Evolutionary conservation across 2,888 invertebrate genomes (phyloP).

Genomic region (Heliothis peltigera): DNA sequence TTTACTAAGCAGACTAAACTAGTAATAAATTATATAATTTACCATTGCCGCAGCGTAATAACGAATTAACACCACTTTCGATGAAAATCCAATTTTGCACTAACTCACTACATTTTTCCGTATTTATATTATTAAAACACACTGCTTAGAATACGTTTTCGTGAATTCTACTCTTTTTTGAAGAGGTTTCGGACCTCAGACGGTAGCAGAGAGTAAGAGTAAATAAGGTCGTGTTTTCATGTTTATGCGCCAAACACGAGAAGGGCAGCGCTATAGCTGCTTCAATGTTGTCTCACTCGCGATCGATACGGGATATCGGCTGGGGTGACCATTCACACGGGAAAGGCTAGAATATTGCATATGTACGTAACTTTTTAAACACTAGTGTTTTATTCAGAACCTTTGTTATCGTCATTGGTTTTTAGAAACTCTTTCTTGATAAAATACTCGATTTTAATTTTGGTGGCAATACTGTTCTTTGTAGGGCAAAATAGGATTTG

Average conservation of each 20-base stretch:
- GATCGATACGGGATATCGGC: conserved; percentile 81
- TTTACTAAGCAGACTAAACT: neutral
- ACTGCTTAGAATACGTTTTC: conserved; percentile 5
- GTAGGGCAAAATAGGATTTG: neutral
- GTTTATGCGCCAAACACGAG: conserved; percentile 86
- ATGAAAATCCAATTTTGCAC: conserved; percentile 16
- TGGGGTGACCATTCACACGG: conserved; percentile 78
- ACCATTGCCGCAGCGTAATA: conserved; percentile 59
- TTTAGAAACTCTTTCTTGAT: neutral
- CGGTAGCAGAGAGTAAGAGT: conserved; percentile 65
- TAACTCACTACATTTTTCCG: conserved; percentile 51
- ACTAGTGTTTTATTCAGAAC: neutral
- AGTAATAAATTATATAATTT: conserved; percentile 58
- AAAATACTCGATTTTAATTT: neutral
- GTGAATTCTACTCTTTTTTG: conserved; percentile 37
- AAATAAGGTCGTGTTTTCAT: conserved; percentile 82
- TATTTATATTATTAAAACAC: conserved; percentile 6
- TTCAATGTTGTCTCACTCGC: conserved; percentile 77
- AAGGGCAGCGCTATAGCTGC: conserved; percentile 73
- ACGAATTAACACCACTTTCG: conserved; percentile 26
- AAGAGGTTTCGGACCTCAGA: conserved; percentile 52
- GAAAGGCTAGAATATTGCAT: conserved; percentile 16
- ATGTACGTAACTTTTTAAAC: conserved; percentile 1
- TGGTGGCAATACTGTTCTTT: neutral
- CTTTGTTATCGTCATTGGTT: neutral